phyloP scores from a whole-genome alignment of 2,113 vertebrate species.

The Phalacrocorax carbo region DNA sequence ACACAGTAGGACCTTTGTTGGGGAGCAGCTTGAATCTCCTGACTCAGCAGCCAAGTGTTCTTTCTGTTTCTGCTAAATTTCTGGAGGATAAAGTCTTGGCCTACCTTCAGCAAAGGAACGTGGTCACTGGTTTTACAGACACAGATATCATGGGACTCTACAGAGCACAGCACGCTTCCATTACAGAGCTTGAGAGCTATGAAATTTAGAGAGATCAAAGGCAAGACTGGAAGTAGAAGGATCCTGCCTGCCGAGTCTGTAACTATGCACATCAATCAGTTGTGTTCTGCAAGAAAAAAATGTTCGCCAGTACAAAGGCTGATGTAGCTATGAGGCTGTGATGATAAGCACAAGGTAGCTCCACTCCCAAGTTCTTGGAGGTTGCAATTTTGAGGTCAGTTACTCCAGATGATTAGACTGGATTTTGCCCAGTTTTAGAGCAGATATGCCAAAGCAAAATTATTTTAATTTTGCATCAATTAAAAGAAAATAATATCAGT shows the following conservation, averaged over 20 bases:
- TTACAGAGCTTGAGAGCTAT: fast-evolving
- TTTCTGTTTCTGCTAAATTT: not conserved
- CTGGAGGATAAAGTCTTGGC: not conserved
- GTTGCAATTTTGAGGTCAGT: not conserved
- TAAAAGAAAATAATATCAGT: not conserved
- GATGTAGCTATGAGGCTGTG: not conserved
- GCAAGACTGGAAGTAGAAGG: not conserved
- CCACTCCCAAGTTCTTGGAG: not conserved
- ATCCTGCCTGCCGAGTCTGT: not conserved
- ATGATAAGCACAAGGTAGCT: not conserved
- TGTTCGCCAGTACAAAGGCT: not conserved
- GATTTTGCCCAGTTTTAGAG: not conserved
- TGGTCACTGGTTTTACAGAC: not conserved
- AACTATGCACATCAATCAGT: not conserved
- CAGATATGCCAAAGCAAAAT: not conserved
- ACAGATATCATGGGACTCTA: not conserved
- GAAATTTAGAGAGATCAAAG: not conserved
- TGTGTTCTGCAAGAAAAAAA: not conserved
- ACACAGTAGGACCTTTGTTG: not conserved
- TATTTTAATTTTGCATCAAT: not conserved
- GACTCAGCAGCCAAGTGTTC: not conserved
- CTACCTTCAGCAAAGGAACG: not conserved
- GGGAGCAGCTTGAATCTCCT: not conserved
- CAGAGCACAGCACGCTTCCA: not conserved
- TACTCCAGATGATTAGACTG: not conserved